phyloP scores from a whole-genome alignment of 2,888 invertebrate genomes.

The Eubasilissa splendida region DNA sequence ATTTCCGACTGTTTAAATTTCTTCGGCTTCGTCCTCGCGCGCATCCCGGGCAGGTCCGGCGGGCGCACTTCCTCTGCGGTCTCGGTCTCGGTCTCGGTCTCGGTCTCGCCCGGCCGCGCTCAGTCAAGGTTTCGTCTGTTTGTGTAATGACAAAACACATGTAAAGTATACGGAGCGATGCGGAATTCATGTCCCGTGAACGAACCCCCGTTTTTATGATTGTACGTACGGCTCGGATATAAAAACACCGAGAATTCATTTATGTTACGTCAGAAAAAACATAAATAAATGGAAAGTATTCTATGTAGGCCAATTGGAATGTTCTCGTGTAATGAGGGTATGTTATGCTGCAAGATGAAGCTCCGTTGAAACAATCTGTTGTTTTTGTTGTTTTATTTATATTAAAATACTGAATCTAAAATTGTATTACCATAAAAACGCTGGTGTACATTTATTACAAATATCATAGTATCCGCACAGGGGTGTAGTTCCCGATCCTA shows the following conservation, averaged over 20 bases:
- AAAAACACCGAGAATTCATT: constrained; percentile 23
- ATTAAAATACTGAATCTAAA: too few species aligned
- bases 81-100: not conserved
- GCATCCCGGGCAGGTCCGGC: constrained; percentile 11
- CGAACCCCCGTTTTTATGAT: constrained; percentile 18
- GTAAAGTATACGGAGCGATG: constrained; percentile 4
- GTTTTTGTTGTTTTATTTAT: not conserved
- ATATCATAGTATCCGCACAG: too few species aligned
- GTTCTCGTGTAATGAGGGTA: not conserved
- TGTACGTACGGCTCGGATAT: not conserved
- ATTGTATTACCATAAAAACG: too few species aligned
- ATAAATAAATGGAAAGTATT: not conserved
- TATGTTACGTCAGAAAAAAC: constrained; percentile 18
- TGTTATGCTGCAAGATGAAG: too few species aligned
- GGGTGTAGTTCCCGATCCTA: too few species aligned
- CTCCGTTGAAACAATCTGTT: constrained; percentile 8
- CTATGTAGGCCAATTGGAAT: constrained; percentile 22
- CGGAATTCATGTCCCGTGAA: constrained; percentile 24
- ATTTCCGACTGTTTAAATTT: not conserved
- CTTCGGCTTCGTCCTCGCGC: constrained; percentile 16
- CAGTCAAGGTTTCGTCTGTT: constrained; percentile 5
- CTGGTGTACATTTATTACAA: too few species aligned
- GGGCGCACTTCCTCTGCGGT: constrained; percentile 25
- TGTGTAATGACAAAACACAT: constrained; percentile 14
- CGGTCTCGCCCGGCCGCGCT: not conserved